phyloP scores from a whole-genome alignment of 1,140 invertebrate genomes.

The Drosophila oshimai region DNA sequence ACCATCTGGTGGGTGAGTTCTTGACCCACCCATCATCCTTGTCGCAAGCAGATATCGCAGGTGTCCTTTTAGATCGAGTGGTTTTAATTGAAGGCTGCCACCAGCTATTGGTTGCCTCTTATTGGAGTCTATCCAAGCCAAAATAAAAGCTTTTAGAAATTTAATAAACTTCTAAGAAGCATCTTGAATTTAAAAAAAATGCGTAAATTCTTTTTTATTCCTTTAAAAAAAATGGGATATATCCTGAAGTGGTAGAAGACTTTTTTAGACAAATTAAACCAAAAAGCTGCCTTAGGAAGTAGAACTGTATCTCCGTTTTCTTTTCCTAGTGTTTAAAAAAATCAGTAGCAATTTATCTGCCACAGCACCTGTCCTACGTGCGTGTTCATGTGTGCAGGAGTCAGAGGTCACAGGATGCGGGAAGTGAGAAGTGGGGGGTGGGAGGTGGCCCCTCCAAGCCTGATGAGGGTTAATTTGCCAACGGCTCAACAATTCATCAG shows the following conservation, averaged over 20 bases:
- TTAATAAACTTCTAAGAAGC: too few relatives aligned
- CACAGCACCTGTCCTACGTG: constrained; percentile 19
- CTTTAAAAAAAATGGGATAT: too few relatives aligned
- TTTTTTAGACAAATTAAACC: too few relatives aligned
- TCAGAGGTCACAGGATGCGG: background rate
- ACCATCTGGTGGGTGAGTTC: background rate
- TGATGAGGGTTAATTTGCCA: constrained; percentile 70
- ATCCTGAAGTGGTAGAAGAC: too few relatives aligned
- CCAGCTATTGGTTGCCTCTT: background rate
- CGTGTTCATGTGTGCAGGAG: constrained; percentile 36
- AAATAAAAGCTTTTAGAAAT: too few relatives aligned
- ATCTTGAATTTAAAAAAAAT: too few relatives aligned
- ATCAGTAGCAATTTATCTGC: constrained; percentile 25
- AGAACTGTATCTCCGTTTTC: background rate
- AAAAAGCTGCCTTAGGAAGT: background rate
- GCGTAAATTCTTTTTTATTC: too few relatives aligned
- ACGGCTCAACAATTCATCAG: constrained; percentile 55
- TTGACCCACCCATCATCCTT: background rate
- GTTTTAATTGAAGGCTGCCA: background rate
- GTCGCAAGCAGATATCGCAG: background rate
- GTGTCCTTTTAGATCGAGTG: background rate
- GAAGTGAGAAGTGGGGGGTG: background rate
- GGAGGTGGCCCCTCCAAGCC: constrained; percentile 8
- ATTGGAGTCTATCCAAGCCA: background rate
- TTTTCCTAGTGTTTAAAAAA: constrained; percentile 4